phyloP scores from a whole-genome alignment of 2,797 vertebrate species.

The Sebastes iracundus region DNA sequence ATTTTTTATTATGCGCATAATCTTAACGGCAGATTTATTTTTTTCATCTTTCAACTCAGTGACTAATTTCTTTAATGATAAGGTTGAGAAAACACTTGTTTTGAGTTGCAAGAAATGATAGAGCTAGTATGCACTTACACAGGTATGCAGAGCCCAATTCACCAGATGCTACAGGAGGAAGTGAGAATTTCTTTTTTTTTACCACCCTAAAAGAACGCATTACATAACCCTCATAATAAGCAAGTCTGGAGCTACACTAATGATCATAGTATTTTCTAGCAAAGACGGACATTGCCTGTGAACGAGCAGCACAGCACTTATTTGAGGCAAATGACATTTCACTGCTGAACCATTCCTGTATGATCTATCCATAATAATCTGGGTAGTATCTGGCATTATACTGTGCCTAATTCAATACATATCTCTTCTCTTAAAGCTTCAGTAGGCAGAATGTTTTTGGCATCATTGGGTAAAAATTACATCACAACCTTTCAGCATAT shows the following conservation, averaged over 20 bases:
- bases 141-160: not conserved
- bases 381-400: not conserved
- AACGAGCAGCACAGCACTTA: not conserved
- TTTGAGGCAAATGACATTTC: not conserved
- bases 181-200: not conserved
- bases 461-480: too few relatives aligned
- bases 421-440: not conserved
- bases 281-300: not conserved
- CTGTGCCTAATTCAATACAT: not conserved
- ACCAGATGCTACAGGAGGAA: not conserved
- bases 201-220: not conserved
- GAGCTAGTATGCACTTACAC: not conserved
- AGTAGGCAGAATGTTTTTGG: too few relatives aligned
- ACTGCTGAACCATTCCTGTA: not conserved
- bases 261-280: not conserved
- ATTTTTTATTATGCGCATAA: not conserved
- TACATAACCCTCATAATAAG: not conserved
- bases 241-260: not conserved
- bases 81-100: not conserved
- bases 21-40: not conserved
- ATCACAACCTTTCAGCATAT: too few relatives aligned
- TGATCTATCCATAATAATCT: not conserved
- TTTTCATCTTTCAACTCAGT: not conserved
- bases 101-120: not conserved
- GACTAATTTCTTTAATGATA: not conserved